phyloP scores from a whole-genome alignment of 2,797 vertebrate genomes.

The Psittacula echo region DNA sequence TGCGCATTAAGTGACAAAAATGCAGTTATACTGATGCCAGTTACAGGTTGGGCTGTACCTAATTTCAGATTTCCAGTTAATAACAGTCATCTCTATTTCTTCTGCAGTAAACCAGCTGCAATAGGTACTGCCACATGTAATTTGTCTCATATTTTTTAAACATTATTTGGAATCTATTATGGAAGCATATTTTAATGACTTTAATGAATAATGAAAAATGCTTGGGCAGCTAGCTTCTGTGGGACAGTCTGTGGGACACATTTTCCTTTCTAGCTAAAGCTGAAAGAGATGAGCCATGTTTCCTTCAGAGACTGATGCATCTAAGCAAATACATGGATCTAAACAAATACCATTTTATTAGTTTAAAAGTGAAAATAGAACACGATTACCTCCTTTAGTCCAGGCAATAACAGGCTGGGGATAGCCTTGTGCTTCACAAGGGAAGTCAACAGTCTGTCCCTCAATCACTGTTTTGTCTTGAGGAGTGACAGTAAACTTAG shows the following conservation, averaged over 20 bases:
- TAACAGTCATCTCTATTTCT: not conserved
- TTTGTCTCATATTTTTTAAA: not conserved
- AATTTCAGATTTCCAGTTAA: not conserved
- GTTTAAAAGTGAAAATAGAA: not conserved
- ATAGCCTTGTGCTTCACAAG: slow-evolving; percentile 92
- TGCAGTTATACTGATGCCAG: not conserved
- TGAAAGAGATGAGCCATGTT: not conserved
- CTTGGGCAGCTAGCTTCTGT: not conserved
- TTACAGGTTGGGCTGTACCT: not conserved
- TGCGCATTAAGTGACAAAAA: not conserved
- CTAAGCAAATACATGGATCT: not conserved
- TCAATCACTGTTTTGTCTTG: slow-evolving; percentile 92
- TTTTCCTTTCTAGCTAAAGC: not conserved
- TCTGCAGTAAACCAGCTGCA: not conserved
- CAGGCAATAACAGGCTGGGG: slow-evolving; percentile 94
- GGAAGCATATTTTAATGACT: not conserved
- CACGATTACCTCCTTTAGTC: slow-evolving; percentile 88
- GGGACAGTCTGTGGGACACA: not conserved
- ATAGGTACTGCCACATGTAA: not conserved
- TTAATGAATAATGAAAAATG: not conserved
- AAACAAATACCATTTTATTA: not conserved
- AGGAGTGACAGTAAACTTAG: slow-evolving; percentile 91
- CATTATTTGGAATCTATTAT: not conserved
- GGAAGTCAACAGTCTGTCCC: slow-evolving; percentile 93
- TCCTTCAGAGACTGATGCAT: not conserved